phyloP scores from a whole-genome alignment of 2,113 vertebrate genomes.

The Progne subis region DNA sequence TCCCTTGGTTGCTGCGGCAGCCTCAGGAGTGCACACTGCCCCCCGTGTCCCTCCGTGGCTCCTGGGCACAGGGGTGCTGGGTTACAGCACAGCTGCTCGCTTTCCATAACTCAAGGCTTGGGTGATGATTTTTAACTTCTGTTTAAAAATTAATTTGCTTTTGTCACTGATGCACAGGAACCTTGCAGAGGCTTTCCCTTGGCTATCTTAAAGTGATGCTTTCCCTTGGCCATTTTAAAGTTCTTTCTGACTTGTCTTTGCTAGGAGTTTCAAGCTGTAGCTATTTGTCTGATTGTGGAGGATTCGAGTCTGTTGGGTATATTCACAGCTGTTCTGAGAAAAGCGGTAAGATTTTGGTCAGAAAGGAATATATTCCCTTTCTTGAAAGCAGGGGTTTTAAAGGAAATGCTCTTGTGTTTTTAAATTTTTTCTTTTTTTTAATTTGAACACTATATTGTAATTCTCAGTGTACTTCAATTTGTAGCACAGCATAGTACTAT shows the following conservation, averaged over 20 bases:
- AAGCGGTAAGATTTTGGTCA: neutral
- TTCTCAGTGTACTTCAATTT: neutral
- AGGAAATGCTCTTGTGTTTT: neutral
- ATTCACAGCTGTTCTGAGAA: neutral
- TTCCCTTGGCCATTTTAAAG: neutral
- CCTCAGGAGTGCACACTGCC: neutral
- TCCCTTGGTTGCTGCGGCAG: neutral
- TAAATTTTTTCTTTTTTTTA: neutral
- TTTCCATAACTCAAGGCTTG: neutral
- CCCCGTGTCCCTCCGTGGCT: accelerated
- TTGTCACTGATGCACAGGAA: neutral
- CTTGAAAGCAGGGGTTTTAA: neutral
- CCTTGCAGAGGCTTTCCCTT: neutral
- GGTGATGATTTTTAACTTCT: neutral
- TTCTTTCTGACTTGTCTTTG: neutral
- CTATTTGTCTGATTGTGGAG: neutral
- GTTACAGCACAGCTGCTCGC: neutral
- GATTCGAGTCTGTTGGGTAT: neutral
- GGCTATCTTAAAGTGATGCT: neutral
- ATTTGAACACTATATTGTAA: neutral
- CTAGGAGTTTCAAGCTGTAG: neutral
- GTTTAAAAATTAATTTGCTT: neutral
- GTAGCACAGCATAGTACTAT: neutral
- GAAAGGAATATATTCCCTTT: neutral
- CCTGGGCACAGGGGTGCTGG: neutral